phyloP scores from a whole-genome alignment of 2,113 vertebrate species.

The Chroicocephalus ridibundus region DNA sequence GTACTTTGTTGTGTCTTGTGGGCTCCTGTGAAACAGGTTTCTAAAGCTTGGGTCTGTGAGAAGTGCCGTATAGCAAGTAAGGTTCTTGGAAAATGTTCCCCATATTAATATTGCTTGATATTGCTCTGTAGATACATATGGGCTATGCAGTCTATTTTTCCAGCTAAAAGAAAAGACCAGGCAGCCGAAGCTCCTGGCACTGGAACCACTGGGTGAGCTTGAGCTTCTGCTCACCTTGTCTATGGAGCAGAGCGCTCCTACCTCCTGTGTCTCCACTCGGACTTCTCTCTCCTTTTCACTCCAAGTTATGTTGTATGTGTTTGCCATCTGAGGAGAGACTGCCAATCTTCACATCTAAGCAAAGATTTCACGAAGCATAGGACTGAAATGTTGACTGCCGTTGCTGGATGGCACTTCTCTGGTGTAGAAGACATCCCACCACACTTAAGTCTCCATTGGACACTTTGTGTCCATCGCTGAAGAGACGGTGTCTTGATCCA shows the following conservation, averaged over 20 bases:
- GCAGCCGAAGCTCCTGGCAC: background rate
- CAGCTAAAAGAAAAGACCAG: background rate
- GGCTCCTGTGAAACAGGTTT: background rate
- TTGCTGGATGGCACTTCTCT: too few relatives aligned
- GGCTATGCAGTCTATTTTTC: background rate
- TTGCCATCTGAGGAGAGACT: background rate
- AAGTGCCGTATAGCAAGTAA: fast-evolving
- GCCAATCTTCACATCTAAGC: background rate
- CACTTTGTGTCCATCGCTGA: fast-evolving
- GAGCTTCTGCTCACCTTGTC: background rate
- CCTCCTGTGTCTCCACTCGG: background rate
- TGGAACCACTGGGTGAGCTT: background rate
- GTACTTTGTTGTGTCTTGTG: background rate
- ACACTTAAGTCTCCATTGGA: background rate
- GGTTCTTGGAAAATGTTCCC: background rate
- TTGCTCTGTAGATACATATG: background rate
- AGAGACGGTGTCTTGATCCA: background rate
- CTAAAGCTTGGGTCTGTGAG: background rate
- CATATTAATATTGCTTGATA: background rate
- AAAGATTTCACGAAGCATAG: background rate
- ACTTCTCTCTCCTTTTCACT: background rate
- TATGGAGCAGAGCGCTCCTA: fast-evolving
- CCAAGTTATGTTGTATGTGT: fast-evolving
- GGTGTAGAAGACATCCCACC: background rate
- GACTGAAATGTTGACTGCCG: background rate